Conservation (phyloP, 2,113 vertebrate genomes). For the Alethe diademata region DNA sequence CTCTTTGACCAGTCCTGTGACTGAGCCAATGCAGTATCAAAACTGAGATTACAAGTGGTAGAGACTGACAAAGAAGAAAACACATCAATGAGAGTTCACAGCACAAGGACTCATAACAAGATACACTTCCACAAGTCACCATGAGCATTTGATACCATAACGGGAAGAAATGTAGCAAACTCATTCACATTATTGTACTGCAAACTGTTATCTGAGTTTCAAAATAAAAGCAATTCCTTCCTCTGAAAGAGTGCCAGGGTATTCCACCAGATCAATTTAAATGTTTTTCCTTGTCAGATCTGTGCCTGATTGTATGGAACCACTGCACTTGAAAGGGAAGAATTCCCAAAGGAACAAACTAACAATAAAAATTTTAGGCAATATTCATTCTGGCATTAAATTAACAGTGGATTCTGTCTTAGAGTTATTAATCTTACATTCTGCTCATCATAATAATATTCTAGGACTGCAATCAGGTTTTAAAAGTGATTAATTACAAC, state of each 20-base stretch:
- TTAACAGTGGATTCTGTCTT: neutral
- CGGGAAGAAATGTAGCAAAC: neutral
- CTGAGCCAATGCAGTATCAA: neutral
- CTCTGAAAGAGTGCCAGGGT: neutral
- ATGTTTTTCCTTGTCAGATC: neutral
- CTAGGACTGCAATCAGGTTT: neutral
- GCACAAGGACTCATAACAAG: neutral
- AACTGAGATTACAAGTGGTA: neutral
- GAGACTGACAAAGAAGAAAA: neutral
- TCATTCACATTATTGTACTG: neutral
- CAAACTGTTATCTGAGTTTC: neutral
- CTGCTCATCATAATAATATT: neutral
- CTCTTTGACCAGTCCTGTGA: neutral
- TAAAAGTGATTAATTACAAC: neutral
- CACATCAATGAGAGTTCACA: neutral
- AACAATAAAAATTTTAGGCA: neutral
- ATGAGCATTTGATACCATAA: neutral
- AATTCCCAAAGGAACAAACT: neutral
- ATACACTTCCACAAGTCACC: neutral
- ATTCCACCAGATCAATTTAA: neutral
- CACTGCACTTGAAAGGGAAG: neutral
- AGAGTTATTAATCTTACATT: neutral
- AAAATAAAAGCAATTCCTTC: neutral
- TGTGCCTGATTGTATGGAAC: neutral
- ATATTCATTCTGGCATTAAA: neutral